Base-by-base conservation (phyloP, 2,797 vertebrate species). In the Sebastes flavidus region DNA sequence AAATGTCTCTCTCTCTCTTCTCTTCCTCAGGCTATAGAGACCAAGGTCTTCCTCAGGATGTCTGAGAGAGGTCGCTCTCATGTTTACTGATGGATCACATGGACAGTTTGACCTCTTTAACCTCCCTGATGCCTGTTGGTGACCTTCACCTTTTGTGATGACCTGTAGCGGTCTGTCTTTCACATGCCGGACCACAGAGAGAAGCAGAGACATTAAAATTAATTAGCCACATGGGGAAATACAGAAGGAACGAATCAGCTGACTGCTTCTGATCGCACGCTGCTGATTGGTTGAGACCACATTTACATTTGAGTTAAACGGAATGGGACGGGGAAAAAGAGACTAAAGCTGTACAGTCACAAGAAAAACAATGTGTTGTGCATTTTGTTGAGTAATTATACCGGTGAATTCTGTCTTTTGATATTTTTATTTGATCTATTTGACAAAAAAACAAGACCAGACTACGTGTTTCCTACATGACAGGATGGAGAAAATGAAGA, bases 41-140 rank as follows among this genome's bases (percentile, higher is more conserved):
- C 34, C 97, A 98, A 88, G 96, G 95, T 42, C 84, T 96, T 73
- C 96, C 97, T 52, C 97, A 98, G 86, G 97, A 98, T 82, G 96
- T 98, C 91, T 99, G 96, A 97, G 69, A 68, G 27, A n/a, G 8
- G 34, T 18, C 8, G 3, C 32, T 22, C 3, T 63, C 46, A 1
- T 18, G 42, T 27, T 18, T 4, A 36, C 61, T 6, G 66, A 79
- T 34, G 55, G 70, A 70, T 80, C 34, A n/a, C 72, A 54, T 2
- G 77, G 80, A 84, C 88, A 83, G 72, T 73, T 71, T 77, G 79
- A 78, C 72, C 85, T 62, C 70, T 60, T 61, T 54, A 52, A 58
- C 77, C 13, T 58, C 79, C 38, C 75, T 9, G 38, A 78, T 46
- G 58, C 66, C 59, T 18, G 54, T 63, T 25, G 24, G 74, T 25